Conservation (phyloP, 2,888 invertebrate species). For the Metalampra italica region DNA sequence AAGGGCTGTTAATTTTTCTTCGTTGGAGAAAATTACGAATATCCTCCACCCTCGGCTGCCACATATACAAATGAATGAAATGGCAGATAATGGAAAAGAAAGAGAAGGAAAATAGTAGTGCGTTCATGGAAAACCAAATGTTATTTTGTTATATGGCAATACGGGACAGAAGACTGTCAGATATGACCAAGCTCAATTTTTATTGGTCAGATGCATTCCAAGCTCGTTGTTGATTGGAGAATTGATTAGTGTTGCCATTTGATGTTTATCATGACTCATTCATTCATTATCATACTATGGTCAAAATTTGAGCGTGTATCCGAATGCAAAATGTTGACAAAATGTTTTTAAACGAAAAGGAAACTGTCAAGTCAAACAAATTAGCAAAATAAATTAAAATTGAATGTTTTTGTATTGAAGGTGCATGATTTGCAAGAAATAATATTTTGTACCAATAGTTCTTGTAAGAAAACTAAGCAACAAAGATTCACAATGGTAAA, state of each 20-base stretch:
- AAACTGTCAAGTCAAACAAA: constrained; percentile 12
- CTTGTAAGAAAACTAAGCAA: constrained; percentile 3
- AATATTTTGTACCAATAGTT: constrained; percentile 24
- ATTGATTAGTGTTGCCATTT: neutral
- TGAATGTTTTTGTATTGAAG: constrained; percentile 26
- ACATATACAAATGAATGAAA: constrained; percentile 77
- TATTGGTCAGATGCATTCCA: neutral
- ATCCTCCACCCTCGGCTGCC: constrained; percentile 67
- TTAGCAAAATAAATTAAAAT: constrained; percentile 10
- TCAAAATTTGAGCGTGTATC: neutral
- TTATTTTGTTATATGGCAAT: constrained; percentile 2
- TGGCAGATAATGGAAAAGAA: constrained; percentile 35
- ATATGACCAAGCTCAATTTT: constrained; percentile 1
- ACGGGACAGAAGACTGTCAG: constrained; percentile 3
- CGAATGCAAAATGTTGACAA: neutral
- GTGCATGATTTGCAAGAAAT: constrained; percentile 52
- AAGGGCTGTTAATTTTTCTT: constrained; percentile 35
- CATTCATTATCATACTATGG: neutral
- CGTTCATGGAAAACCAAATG: constrained; percentile 1
- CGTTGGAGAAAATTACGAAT: constrained; percentile 55
- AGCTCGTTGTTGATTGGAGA: neutral
- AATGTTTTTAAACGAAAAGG: constrained; percentile 5
- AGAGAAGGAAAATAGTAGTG: constrained; percentile 21
- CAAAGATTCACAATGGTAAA: constrained; percentile 42
- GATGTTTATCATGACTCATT: neutral